These are phyloP conservation scores for Thripadectes ignobilis DNA, from an alignment of 2,797 vertebrate genomes.

Conservation along the genomic window DNA sequence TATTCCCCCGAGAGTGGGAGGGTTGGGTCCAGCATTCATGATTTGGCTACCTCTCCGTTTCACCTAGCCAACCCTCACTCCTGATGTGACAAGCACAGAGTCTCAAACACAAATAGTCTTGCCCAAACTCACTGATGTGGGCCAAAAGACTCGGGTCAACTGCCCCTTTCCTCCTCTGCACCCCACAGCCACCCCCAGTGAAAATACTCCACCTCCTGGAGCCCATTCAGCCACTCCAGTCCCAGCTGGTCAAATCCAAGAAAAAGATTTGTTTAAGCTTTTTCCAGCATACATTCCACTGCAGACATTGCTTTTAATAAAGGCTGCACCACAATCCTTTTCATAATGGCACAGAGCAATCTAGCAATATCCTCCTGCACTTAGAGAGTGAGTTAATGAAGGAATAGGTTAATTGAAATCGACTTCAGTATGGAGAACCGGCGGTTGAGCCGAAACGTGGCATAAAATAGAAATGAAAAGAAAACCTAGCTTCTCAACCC, in stretches of 20 bases:
- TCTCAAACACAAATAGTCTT: not conserved
- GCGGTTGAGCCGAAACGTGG: constrained; percentile 5
- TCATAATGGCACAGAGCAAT: constrained; percentile 40
- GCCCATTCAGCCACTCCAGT: not conserved
- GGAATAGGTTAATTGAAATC: constrained; percentile 67
- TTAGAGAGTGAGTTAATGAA: constrained; percentile 69
- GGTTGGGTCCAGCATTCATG: rapidly evolving
- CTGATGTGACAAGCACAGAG: not conserved
- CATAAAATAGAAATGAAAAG: constrained; percentile 69
- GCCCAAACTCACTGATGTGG: not conserved
- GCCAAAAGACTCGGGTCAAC: not conserved
- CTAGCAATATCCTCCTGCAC: constrained; percentile 60
- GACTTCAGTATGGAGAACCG: not conserved
- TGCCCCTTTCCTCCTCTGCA: not conserved
- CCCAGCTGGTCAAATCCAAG: constrained; percentile 45
- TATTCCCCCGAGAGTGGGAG: not conserved
- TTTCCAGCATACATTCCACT: constrained; percentile 30
- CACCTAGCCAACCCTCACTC: not conserved
- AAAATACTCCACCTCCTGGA: not conserved
- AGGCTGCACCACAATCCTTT: constrained; percentile 49
- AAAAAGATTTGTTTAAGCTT: constrained; percentile 58
- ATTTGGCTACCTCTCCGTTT: not conserved
- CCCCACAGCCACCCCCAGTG: not conserved
- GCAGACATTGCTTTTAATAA: constrained; percentile 56
- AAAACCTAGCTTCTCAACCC: constrained; percentile 53